Evolutionary conservation across 2,113 vertebrate genomes (phyloP).

Genomic region (Corydoras maculifer): DNA sequence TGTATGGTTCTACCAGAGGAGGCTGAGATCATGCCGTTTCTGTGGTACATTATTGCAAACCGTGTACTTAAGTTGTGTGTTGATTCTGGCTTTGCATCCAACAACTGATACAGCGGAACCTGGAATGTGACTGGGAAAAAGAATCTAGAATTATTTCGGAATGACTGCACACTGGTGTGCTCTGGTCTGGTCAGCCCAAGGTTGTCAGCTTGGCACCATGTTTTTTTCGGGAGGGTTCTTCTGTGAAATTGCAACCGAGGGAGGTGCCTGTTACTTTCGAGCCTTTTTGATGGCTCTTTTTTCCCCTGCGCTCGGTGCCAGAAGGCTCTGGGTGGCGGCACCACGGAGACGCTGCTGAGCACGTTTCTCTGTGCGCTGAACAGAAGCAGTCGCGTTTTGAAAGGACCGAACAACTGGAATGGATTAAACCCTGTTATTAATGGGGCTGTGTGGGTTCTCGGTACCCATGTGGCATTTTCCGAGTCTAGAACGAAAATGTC

Average conservation of each 20-base stretch:
- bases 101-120: no score
- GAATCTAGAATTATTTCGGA: no score
- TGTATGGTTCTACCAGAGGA: background rate
- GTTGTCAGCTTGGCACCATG: no score
- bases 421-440: conserved; percentile 63
- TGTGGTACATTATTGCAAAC: background rate
- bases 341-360: conserved; percentile 45
- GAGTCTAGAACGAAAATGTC: conserved; percentile 45
- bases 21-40: background rate
- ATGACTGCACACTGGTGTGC: no score
- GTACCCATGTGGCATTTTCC: conserved; percentile 43
- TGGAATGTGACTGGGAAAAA: no score
- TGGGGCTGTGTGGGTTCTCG: conserved; percentile 52
- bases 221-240: no score
- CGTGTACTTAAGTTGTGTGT: background rate
- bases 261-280: no score
- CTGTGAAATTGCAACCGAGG: no score
- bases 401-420: conserved; percentile 56
- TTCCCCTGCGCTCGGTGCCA: no score
- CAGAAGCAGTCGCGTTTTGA: conserved; percentile 39
- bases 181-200: no score
- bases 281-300: no score
- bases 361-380: conserved; percentile 29
- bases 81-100: background rate
- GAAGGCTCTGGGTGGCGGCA: conserved; percentile 46